These are phyloP conservation scores for Trogon melanurus DNA, from an alignment of 2,113 vertebrate species.

Conservation along the genomic window DNA sequence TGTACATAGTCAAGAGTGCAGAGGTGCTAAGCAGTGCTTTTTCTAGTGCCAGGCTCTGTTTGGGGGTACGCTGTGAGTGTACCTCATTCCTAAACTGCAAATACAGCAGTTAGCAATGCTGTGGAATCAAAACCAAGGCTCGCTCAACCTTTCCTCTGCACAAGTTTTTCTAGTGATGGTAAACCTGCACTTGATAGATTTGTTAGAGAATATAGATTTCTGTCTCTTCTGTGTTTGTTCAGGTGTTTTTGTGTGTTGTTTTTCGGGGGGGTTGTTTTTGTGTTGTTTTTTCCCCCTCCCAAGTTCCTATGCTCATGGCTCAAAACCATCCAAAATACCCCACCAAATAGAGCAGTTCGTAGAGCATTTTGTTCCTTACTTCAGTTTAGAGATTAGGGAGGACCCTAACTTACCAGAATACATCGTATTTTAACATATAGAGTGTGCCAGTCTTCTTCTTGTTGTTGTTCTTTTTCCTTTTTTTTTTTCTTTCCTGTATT, in stretches of 20 bases:
- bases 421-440: fast-evolving
- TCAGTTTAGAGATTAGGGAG: not conserved
- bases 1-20: not conserved
- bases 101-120: not conserved
- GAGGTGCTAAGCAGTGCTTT: not conserved
- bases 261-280: not conserved
- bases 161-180: not conserved
- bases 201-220: not conserved
- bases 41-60: not conserved
- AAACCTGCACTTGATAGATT: not conserved
- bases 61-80: not conserved
- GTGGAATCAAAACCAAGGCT: not conserved
- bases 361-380: not conserved
- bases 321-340: not conserved
- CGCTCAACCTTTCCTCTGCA: not conserved
- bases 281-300: fast-evolving
- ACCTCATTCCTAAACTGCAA: not conserved
- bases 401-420: not conserved
- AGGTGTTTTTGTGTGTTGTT: not conserved
- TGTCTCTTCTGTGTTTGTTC: not conserved
- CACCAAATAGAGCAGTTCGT: too few relatives aligned
- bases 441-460: not conserved
- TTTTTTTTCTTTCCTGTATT: not conserved
- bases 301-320: not conserved
- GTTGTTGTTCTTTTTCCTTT: too few relatives aligned